Evolutionary conservation across 2,797 vertebrate genomes (phyloP), one percentile per base, ranked within the genome.

Genomic region (Thripadectes ignobilis): DNA sequence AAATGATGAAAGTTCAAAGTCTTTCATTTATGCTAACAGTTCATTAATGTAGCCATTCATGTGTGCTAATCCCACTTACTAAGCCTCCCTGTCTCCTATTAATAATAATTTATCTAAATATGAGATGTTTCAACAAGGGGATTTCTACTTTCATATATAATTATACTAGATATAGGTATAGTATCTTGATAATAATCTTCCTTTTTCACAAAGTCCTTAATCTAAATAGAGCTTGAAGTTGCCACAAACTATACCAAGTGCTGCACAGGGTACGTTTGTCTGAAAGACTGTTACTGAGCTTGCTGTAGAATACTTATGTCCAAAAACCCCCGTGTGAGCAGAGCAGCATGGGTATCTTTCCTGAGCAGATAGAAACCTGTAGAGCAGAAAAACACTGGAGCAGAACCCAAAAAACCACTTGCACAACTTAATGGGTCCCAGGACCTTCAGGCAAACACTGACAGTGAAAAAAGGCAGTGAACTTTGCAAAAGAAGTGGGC

Each of bases 1-100:
- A 89, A 94, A 85, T 88, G 66, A 91, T 88, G 82, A 86, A 94
- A 95, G 92, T 78, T 89, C 69, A 67, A 91, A 92, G 58, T 91
- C 88, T 88, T 94, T 69, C 43, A 88, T 92, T 89, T 92, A 81
- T 77, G 43, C 51, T 86, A 95, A 86, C 46, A 46, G 69, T 93
- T 95, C 90, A 92, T 93, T 95, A 93, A 86, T 66, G 73, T 84
- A 94, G 52, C 43, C 79, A 62, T 59, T 93, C 73, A n/a, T 91
- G 78, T 91, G 68, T 92, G 73, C 26, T 92, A 95, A 96, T 95
- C 48, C 61, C 63, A 69, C 58, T 92, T 89, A 93, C 85, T 89
- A 93, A 93, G 19, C 7, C 39, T 86, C 63, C 19, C 61, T 83
- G 38, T 61, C 72, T 92, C n/a, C 58, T 85, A 83, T 85, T 96